phyloP scores from a whole-genome alignment of 2,888 invertebrate genomes.

The Ochropacha duplaris region DNA sequence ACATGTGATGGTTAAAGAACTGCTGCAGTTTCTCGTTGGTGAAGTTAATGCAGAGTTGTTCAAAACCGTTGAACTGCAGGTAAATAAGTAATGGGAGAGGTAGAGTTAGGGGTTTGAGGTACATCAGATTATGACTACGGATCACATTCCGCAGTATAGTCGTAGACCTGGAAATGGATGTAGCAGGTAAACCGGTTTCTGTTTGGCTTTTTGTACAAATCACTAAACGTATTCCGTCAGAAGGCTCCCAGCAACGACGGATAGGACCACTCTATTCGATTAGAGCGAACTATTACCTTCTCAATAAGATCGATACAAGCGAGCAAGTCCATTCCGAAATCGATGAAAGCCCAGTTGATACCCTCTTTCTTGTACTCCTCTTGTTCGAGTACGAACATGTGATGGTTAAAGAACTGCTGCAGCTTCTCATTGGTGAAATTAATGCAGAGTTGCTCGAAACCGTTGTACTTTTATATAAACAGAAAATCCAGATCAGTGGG shows the following conservation, averaged over 20 bases:
- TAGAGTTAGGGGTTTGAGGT: slow-evolving; percentile 55
- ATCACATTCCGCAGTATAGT: slow-evolving; percentile 70
- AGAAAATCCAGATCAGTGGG: slow-evolving; percentile 56
- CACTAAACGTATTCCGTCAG: slow-evolving; percentile 30
- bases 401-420: slow-evolving; percentile 99
- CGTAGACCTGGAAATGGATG: slow-evolving; percentile 36
- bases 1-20: slow-evolving; percentile 99
- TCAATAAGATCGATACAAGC: slow-evolving; percentile 98
- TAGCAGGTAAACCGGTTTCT: slow-evolving; percentile 29
- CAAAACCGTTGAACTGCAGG: slow-evolving; percentile 96
- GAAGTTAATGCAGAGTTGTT: slow-evolving; percentile 99
- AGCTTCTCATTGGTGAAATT: slow-evolving; percentile 99
- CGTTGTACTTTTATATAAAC: slow-evolving; percentile 89
- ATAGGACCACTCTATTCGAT: slow-evolving; percentile 23
- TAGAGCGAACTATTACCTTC: slow-evolving; percentile 86
- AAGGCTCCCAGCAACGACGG: slow-evolving; percentile 53
- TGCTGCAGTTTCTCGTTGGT: slow-evolving; percentile 99
- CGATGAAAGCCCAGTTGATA: slow-evolving; percentile 97
- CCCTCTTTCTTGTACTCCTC: slow-evolving; percentile 97
- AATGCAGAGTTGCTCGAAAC: slow-evolving; percentile 99
- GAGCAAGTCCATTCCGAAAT: slow-evolving; percentile 98
- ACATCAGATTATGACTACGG: slow-evolving; percentile 56
- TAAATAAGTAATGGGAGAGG: slow-evolving; percentile 67
- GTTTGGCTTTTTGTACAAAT: slow-evolving; percentile 28
- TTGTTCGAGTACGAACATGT: slow-evolving; percentile 99